Evolutionary conservation across 2,888 invertebrate species (phyloP), one percentile per base, ranked within the genome.

Genomic region (Heliconius hortense): DNA sequence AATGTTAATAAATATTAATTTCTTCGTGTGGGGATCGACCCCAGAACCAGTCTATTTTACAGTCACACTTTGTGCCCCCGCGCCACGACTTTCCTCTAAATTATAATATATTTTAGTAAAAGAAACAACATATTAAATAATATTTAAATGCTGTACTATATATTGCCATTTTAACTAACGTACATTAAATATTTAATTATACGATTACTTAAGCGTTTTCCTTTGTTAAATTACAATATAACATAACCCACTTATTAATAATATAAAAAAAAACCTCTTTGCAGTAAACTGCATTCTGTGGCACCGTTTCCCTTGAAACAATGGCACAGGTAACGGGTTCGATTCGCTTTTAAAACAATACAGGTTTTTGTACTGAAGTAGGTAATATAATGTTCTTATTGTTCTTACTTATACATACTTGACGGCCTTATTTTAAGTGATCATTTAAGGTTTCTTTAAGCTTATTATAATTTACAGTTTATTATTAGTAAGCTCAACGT

Each of bases 241-340:
- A 56, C 10, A 35, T 35, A 21, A 56, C 1, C 0, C 2, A 48
- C 0, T 48, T 2, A 48, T 21, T 48, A 48, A 48, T 21, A 48
- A 48, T 8, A 21, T 35, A 8, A 35, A 21, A 48, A 4, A 43
- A 66, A 26, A 39, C 7, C 28, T 13, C 39, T 35, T 3, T 26
- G 66, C 43, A 64, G n/a, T 39, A 43, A 66, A 24, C 18, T 66
- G 43, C 66, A 66, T 66, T 66, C 15, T 43, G 43, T 31, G 69
- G 11, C 69, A 69, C 69, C 56, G 24, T 69, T 69, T 24, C 69
- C 53, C 35, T 56, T 10, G 11, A 11, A 56, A 69, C 69, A 69
- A 69, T 69, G 56, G 66, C 24, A 15, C 18, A 24, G 43, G 69
- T 56, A 69, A 69, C 69, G 69, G 69, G 69, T 69, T 69, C 31